Percentiles rank a stretch among this genome's conserved stretches.
phyloP scores from a whole-genome alignment of 2,888 invertebrate species.

The Tenodera sinensis region DNA sequence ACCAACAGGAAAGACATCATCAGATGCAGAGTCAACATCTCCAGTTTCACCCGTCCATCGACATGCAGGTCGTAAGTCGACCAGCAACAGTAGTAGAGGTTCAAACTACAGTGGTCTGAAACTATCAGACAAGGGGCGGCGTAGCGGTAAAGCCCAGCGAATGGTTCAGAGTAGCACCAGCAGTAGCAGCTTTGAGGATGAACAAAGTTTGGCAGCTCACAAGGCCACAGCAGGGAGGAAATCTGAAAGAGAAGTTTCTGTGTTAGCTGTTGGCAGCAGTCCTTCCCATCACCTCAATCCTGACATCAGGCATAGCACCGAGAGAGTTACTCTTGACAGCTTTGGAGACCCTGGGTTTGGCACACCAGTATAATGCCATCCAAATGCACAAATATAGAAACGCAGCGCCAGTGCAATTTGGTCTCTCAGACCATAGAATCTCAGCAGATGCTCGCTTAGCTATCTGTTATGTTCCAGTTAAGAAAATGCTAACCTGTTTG shows the following conservation, averaged over 20 bases:
- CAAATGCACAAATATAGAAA: neutral
- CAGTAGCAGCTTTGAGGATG: constrained; percentile 26
- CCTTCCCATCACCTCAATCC: constrained; percentile 14
- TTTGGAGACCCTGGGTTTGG: constrained; percentile 67
- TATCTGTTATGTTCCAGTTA: neutral
- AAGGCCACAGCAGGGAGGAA: neutral
- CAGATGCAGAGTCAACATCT: neutral
- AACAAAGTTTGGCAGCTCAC: neutral
- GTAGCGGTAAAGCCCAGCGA: constrained; percentile 28
- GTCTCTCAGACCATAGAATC: neutral
- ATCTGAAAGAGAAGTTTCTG: constrained; percentile 1
- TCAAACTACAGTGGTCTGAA: constrained; percentile 9
- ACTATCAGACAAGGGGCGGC: constrained; percentile 24
- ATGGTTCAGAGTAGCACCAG: constrained; percentile 14
- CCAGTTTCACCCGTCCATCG: neutral
- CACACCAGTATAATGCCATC: constrained; percentile 53
- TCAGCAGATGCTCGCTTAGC: neutral
- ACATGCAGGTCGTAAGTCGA: neutral
- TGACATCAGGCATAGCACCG: neutral
- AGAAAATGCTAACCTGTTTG: neutral
- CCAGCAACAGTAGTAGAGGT: neutral
- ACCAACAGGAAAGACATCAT: neutral
- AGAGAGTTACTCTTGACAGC: constrained; percentile 44
- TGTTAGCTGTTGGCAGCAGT: constrained; percentile 20
- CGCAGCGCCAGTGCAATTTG: neutral